These are phyloP conservation scores for Palythoa caribaeorum DNA, from an alignment of 92 coral and sea anemone genomes.

Conservation along the genomic window DNA sequence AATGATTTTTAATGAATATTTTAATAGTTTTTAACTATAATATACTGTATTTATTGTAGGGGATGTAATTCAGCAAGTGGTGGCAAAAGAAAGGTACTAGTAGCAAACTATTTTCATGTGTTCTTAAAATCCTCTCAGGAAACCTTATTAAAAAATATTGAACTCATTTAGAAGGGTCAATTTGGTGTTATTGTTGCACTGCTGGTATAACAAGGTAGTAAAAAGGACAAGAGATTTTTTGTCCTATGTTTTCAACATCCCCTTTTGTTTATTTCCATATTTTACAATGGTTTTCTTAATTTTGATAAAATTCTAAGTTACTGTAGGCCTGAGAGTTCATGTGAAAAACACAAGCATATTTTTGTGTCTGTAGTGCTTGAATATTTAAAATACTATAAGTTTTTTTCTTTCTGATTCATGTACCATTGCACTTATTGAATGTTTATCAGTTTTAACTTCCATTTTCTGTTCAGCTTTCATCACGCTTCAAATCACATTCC, in stretches of 20 bases:
- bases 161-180: background rate
- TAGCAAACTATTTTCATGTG: background rate
- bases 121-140: conserved; percentile 8
- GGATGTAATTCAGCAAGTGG: conserved; percentile 17
- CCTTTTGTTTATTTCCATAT: background rate
- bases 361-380: too few relatives aligned
- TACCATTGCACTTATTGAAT: too few relatives aligned
- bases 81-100: background rate
- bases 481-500: too few relatives aligned
- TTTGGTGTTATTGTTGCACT: background rate
- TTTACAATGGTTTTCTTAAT: background rate
- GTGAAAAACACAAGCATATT: too few relatives aligned
- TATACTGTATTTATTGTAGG: conserved; percentile 12
- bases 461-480: too few relatives aligned
- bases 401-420: too few relatives aligned
- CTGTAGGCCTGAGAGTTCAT: too few relatives aligned
- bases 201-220: conserved; percentile 6
- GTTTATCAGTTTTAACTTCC: too few relatives aligned
- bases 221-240: background rate
- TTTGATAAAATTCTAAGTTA: background rate
- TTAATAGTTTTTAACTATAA: background rate
- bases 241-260: background rate
- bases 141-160: background rate
- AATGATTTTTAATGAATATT: background rate
- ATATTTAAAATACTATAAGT: too few relatives aligned